Percentiles rank a stretch among this genome's conserved stretches.
Evolutionary conservation across 2,888 invertebrate species (phyloP).

Genomic region (Orthosia cruda): DNA sequence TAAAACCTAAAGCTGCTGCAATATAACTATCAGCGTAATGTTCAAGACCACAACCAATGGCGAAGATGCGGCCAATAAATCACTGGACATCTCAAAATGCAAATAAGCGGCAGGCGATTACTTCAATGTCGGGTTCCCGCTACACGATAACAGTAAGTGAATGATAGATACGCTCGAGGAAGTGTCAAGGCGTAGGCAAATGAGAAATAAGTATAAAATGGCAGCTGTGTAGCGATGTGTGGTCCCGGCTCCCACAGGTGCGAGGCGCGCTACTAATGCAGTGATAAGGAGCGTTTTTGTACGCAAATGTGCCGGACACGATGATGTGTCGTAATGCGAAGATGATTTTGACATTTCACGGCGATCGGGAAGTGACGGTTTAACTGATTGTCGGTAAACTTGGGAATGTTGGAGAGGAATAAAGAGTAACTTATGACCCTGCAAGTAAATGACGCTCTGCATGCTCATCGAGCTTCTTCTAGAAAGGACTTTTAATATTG

Average conservation of each 20-base stretch:
- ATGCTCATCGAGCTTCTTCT: neutral
- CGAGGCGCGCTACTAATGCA: constrained; percentile 52
- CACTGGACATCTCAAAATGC: constrained; percentile 53
- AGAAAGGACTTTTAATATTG: neutral
- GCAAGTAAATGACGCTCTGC: neutral
- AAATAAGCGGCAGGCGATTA: constrained; percentile 50
- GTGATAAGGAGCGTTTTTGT: constrained; percentile 58
- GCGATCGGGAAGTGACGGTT: constrained; percentile 64
- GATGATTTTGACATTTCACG: constrained; percentile 74
- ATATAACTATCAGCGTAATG: constrained; percentile 39
- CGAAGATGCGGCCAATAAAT: constrained; percentile 51
- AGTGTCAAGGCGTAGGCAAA: constrained; percentile 73
- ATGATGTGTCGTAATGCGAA: constrained; percentile 69
- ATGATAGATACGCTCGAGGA: constrained; percentile 69
- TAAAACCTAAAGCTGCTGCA: constrained; percentile 22
- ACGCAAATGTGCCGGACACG: constrained; percentile 60
- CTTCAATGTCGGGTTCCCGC: constrained; percentile 44
- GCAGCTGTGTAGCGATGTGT: constrained; percentile 62
- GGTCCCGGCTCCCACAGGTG: constrained; percentile 68
- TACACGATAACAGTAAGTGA: constrained; percentile 63
- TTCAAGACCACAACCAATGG: constrained; percentile 33
- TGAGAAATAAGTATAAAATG: constrained; percentile 70
- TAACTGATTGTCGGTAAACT: constrained; percentile 50
- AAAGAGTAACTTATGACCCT: neutral
- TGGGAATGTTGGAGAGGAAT: constrained; percentile 43